Percentiles rank a stretch among this genome's conserved stretches.
Conservation (phyloP, 1,140 invertebrate species). For the Brachionus rotundiformis region DNA sequence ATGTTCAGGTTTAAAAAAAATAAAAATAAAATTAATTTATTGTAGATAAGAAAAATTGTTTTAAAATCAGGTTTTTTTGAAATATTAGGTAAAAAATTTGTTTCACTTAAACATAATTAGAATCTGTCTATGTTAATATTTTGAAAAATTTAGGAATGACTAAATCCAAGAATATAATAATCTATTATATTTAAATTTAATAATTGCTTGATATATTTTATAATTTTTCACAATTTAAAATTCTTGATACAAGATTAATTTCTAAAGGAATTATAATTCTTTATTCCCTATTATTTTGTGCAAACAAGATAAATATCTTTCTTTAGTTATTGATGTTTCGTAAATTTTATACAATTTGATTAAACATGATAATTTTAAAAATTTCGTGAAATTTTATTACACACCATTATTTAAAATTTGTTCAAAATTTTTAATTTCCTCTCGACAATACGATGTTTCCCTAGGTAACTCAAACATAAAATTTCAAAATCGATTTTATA, state of each 20-base stretch:
- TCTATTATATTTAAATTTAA: no score
- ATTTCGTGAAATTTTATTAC: no score
- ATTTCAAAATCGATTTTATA: background rate
- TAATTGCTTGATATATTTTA: background rate
- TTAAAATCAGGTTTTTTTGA: background rate
- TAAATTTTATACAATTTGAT: no score
- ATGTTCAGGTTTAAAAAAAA: constrained; percentile 1
- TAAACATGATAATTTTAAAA: no score
- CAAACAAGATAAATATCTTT: no score
- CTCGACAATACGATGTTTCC: background rate
- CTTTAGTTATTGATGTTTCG: no score
- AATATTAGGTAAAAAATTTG: background rate
- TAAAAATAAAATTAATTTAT: background rate
- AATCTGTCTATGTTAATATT: background rate
- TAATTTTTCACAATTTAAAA: background rate
- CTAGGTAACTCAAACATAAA: background rate
- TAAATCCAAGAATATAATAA: no score
- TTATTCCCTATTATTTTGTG: no score
- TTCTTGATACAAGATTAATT: no score
- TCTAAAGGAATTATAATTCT: no score
- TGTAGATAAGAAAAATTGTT: background rate
- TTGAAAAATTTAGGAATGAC: no score
- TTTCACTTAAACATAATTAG: background rate
- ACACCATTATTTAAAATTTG: background rate
- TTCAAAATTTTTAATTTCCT: background rate